A percentile compares a stretch with the other conserved stretches of the same genome.
These are phyloP conservation scores for Drosophila ustulata DNA, from an alignment of 2,888 invertebrate genomes.

Conservation along the genomic window DNA sequence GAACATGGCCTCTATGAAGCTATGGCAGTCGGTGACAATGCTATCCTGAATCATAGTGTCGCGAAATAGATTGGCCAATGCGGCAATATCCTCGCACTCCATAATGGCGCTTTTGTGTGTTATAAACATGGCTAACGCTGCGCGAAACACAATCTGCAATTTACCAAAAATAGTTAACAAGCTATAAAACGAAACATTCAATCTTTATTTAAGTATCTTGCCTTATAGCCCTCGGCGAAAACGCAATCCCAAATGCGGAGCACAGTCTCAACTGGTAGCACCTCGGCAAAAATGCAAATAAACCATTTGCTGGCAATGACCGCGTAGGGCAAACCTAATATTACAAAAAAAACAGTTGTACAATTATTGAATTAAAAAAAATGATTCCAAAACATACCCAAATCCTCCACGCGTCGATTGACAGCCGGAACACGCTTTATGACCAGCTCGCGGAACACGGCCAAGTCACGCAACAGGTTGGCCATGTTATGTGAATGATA, in stretches of 20 bases:
- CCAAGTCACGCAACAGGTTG: conserved; percentile 94
- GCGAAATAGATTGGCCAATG: conserved; percentile 93
- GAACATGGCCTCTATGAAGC: conserved; percentile 95
- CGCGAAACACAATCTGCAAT: conserved; percentile 91
- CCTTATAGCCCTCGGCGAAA: conserved; percentile 96
- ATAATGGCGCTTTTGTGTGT: conserved; percentile 90
- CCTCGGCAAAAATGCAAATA: conserved; percentile 96
- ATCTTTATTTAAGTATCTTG: conserved; percentile 10
- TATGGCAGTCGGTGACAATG: conserved; percentile 93
- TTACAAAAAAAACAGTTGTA: neutral
- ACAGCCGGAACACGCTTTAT: conserved; percentile 93
- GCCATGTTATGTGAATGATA: conserved; percentile 96
- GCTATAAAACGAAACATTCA: neutral
- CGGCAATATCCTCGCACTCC: conserved; percentile 92
- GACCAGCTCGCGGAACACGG: conserved; percentile 94
- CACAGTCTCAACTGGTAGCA: conserved; percentile 97
- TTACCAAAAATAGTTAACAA: neutral
- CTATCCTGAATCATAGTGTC: conserved; percentile 91
- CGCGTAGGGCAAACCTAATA: conserved; percentile 92
- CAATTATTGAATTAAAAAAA: neutral
- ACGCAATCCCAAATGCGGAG: conserved; percentile 98
- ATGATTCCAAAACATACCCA: conserved; percentile 86
- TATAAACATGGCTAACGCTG: conserved; percentile 93
- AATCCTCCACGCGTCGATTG: conserved; percentile 91
- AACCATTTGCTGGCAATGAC: conserved; percentile 98